Base-by-base conservation (phyloP, 2,888 invertebrate species). In the Calameuta filiformis region DNA sequence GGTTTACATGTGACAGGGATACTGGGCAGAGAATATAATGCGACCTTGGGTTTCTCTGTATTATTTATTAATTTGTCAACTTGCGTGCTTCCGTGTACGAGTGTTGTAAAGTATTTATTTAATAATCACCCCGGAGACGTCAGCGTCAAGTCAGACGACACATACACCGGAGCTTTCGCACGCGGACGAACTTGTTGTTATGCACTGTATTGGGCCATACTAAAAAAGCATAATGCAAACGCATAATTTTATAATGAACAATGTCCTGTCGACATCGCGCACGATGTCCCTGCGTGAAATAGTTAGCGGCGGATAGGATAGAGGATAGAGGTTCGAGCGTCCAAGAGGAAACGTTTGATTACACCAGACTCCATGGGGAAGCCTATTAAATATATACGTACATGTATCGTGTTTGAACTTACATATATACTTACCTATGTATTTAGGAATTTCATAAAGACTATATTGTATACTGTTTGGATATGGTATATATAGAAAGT, bases 341-440 rank as follows among this genome's bases (percentile, higher is more conserved):
- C 90, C 89, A 90, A 90, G 90, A 90, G 90, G 90, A 90, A 90
- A 90, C 88, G 89, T 87, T 88, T 86, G 89, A 90, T 90, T 90
- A 90, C 87, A 89, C 56, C 23, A 56, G 56, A 56, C 56, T 56
- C 56, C 56, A 88, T 85, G 81, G 71, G 71, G 71, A 71, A 31
- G 71, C 34, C 71, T 56, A 15, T 56, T 56, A 56, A 56, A 56
- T 56, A 23, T 56, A 23, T 23, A 23, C 23, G 56, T 56, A 56
- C 56, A 15, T 56, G 6, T 6, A 56, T 23, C 23, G 6, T 56
- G 23, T 56, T 56, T 56, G 56, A 2, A 56, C 23, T 23, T 23
- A 23, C 23, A 15, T 56, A 56, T 56, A 23, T 15, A 23, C 23
- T 56, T 56, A 56, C 6, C 56, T 23, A 23, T 56, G 56, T 56